Evolutionary conservation across 2,888 invertebrate species (phyloP).

Genomic region (Hydraecia micacea): DNA sequence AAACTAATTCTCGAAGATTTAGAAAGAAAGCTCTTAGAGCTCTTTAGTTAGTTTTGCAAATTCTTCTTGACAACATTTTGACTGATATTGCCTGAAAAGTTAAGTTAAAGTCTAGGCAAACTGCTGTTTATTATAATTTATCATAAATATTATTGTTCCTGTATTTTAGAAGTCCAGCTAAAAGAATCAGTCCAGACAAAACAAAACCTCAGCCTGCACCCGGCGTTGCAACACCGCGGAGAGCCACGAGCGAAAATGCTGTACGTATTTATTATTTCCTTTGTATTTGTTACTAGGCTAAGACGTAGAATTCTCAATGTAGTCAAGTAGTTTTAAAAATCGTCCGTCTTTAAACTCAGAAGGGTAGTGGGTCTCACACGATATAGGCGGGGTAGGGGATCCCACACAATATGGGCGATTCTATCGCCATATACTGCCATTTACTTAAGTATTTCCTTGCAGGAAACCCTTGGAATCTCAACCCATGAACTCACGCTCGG

Average conservation of each 20-base stretch:
- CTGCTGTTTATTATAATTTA: not conserved
- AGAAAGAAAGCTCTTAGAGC: too few species aligned
- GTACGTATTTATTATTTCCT: constrained; percentile 73
- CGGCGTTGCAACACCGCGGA: constrained; percentile 67
- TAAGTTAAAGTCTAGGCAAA: not conserved
- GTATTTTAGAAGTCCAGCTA: constrained; percentile 68
- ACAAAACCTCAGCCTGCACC: constrained; percentile 66
- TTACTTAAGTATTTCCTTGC: constrained; percentile 43
- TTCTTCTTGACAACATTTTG: not conserved
- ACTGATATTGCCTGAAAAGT: not conserved
- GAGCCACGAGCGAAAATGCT: constrained; percentile 78
- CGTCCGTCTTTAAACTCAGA: not conserved
- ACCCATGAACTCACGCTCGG: constrained; percentile 20
- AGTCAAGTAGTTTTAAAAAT: not conserved
- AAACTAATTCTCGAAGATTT: not conserved
- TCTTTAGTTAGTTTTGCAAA: not conserved
- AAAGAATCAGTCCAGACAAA: constrained; percentile 69
- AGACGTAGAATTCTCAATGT: not conserved
- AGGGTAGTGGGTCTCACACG: not conserved
- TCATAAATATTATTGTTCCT: not conserved
- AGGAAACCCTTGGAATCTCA: constrained; percentile 33
- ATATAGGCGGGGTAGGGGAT: not conserved
- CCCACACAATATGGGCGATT: not conserved
- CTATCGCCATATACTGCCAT: constrained; percentile 22
- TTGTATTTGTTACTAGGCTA: not conserved